A percentile compares a stretch with the other conserved stretches of the same genome.
These are phyloP conservation scores for Atherinosoma microstoma DNA, from an alignment of 2,797 vertebrate species.

Conservation along the genomic window DNA sequence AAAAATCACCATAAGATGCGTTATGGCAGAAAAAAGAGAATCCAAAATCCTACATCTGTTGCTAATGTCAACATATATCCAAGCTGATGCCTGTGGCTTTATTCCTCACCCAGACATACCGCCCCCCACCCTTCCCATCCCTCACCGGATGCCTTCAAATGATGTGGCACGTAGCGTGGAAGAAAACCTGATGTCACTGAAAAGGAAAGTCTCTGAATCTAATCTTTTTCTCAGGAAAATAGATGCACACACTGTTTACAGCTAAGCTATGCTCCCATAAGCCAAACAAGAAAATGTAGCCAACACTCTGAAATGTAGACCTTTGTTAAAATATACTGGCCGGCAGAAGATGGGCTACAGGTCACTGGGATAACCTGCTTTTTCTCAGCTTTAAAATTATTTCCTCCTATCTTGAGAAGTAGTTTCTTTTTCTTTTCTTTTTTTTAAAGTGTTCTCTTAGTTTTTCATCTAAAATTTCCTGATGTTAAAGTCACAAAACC, in stretches of 20 bases:
- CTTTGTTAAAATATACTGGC: too few relatives aligned
- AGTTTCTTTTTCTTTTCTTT: too few relatives aligned
- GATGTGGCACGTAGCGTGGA: conserved; percentile 32
- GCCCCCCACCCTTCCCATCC: conserved; percentile 48
- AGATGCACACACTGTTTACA: background rate
- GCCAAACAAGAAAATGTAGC: too few relatives aligned
- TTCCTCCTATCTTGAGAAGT: background rate
- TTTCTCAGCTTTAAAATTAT: background rate
- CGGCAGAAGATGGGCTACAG: too few relatives aligned
- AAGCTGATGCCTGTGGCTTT: conserved; percentile 64
- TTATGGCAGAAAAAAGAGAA: background rate
- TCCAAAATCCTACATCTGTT: conserved; percentile 1
- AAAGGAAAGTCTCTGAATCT: too few relatives aligned
- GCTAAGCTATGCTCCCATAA: too few relatives aligned
- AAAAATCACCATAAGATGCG: background rate
- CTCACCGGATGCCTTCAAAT: conserved; percentile 42
- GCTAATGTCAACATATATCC: conserved; percentile 11
- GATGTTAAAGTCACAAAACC: too few relatives aligned
- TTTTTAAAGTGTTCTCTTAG: background rate
- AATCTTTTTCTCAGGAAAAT: background rate
- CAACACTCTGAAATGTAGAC: background rate
- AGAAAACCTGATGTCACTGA: conserved; percentile 7
- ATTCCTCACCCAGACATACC: conserved; percentile 60
- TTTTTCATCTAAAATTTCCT: too few relatives aligned
- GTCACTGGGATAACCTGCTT: background rate